Evolutionary conservation across 2,113 vertebrate species (phyloP).

Genomic region (Maccullochella peelii): DNA sequence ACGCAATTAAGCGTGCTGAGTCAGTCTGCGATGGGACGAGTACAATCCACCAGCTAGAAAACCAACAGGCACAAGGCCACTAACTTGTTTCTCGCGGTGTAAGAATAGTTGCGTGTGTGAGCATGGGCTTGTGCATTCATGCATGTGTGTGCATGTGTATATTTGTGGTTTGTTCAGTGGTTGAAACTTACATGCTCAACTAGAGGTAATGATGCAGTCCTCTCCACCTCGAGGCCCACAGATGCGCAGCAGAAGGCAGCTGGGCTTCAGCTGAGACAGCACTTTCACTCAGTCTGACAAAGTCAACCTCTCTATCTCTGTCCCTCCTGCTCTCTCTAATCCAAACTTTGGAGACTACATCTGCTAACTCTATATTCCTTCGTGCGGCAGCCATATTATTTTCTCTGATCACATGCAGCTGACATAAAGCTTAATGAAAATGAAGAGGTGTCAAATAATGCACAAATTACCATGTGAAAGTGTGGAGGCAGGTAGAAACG

Average conservation of each 20-base stretch:
- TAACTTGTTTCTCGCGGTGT: constrained; percentile 10
- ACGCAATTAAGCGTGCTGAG: constrained; percentile 13
- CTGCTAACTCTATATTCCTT: constrained; percentile 29
- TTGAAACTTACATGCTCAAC: constrained; percentile 28
- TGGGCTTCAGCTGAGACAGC: constrained; percentile 76
- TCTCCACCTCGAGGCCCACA: constrained; percentile 68
- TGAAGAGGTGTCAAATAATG: constrained; percentile 65
- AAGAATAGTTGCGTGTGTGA: neutral
- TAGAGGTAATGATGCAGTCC: constrained; percentile 65
- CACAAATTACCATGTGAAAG: constrained; percentile 64
- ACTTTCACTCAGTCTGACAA: constrained; percentile 65
- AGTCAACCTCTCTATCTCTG: constrained; percentile 40
- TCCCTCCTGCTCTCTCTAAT: constrained; percentile 44
- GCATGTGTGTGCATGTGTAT: constrained; percentile 17
- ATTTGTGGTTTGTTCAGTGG: constrained; percentile 36
- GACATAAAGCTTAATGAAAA: constrained; percentile 61
- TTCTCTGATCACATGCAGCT: constrained; percentile 52
- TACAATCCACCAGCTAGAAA: constrained; percentile 31
- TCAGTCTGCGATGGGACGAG: constrained; percentile 3
- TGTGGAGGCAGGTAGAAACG: constrained; percentile 55
- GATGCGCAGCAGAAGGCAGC: constrained; percentile 73
- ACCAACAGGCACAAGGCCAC: constrained; percentile 5
- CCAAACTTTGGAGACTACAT: constrained; percentile 57
- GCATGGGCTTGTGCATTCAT: neutral
- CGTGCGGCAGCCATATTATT: constrained; percentile 35